Percentiles rank a stretch among this genome's conserved stretches.
These are phyloP conservation scores for Epicampocera succincta DNA, from an alignment of 2,888 invertebrate species.

Conservation along the genomic window DNA sequence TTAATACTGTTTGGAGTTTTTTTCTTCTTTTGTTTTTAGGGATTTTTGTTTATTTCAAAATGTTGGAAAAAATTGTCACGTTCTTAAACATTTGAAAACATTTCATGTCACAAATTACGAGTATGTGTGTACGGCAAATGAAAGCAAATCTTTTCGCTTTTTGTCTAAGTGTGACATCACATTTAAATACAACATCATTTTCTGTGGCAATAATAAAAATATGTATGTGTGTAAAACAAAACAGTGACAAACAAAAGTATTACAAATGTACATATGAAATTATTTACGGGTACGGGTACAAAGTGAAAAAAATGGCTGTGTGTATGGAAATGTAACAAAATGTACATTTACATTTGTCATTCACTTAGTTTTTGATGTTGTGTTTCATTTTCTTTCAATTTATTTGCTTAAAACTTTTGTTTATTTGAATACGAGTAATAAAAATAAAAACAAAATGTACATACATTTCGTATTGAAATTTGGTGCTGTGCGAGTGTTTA, in stretches of 20 bases:
- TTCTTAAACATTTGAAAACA: conserved; percentile 49
- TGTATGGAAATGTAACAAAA: conserved; percentile 28
- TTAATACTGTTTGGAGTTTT: conserved; percentile 41
- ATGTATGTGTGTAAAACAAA: not conserved
- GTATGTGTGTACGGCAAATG: conserved; percentile 7
- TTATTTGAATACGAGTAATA: not conserved
- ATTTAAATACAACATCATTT: conserved; percentile 43
- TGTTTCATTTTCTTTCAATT: conserved; percentile 28
- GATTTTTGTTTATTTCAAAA: conserved; percentile 26
- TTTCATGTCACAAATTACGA: conserved; percentile 50
- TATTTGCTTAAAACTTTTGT: conserved; percentile 28
- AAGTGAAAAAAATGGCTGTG: not conserved
- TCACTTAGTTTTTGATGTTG: conserved; percentile 28
- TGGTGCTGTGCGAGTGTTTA: no score
- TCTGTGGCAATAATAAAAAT: conserved; percentile 12
- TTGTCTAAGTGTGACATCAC: conserved; percentile 42
- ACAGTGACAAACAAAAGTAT: not conserved
- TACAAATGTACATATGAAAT: conserved; percentile 18
- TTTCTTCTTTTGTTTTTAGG: no score
- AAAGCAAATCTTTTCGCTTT: conserved; percentile 33
- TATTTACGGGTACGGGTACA: conserved; percentile 5
- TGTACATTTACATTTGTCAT: conserved; percentile 48
- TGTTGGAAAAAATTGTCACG: conserved; percentile 54
- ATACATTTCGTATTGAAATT: conserved; percentile 28
- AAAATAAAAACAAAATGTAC: not conserved